Percentiles rank a stretch among this genome's conserved stretches.
phyloP scores from a whole-genome alignment of 1,140 invertebrate genomes.

The Drosophila paulistorum region DNA sequence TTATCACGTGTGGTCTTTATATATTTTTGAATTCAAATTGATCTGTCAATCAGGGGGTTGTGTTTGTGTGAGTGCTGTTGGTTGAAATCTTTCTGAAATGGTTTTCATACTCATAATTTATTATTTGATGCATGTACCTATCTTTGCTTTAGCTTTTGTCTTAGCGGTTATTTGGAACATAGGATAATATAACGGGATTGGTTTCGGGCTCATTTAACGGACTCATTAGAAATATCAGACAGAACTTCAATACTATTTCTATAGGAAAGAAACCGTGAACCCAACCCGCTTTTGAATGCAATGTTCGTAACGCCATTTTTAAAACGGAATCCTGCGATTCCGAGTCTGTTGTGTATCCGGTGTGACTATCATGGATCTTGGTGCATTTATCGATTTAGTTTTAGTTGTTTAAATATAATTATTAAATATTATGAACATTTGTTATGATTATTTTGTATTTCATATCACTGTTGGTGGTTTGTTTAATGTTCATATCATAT shows the following conservation, averaged over 20 bases:
- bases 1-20: constrained; percentile 24
- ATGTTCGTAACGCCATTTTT: not conserved
- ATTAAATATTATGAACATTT: constrained; percentile 47
- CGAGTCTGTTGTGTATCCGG: not conserved
- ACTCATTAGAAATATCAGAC: constrained; percentile 22
- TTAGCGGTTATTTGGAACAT: not conserved
- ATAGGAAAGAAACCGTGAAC: constrained; percentile 11
- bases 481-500: constrained; percentile 58
- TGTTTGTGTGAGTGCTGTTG: not conserved
- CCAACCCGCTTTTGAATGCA: constrained; percentile 12
- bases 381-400: constrained; percentile 54
- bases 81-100: constrained; percentile 8
- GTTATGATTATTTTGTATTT: constrained; percentile 62
- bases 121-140: constrained; percentile 14
- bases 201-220: not conserved
- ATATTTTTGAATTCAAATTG: not conserved
- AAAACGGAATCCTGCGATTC: not conserved
- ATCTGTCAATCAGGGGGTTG: not conserved
- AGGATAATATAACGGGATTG: not conserved
- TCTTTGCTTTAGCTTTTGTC: constrained; percentile 3
- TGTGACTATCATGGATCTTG: not conserved
- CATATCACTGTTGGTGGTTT: constrained; percentile 81
- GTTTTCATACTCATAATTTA: not conserved
- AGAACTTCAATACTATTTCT: constrained; percentile 8
- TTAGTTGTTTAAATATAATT: constrained; percentile 30